Base-by-base conservation (phyloP, 2,797 vertebrate genomes). In the Menidia menidia region DNA sequence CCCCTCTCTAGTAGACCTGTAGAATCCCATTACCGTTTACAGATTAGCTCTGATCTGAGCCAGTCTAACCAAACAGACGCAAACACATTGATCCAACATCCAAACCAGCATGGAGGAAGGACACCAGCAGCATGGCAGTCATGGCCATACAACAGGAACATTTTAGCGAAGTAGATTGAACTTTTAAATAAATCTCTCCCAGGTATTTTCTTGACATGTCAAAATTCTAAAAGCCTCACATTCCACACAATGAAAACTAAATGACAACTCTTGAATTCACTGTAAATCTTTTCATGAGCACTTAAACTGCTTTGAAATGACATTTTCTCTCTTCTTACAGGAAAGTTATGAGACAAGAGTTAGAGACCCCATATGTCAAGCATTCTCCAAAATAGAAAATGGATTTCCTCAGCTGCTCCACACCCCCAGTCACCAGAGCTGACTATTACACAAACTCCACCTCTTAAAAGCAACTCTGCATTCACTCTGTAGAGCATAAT, bases 361-460 rank as follows among this genome's bases (percentile, higher is more conserved):
- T 76, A 73, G 35, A 80, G 75, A 81, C 67, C 62, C 81, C 83
- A 81, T 87, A 88, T 89, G 88, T 86, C 65, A 77, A 63, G 74
- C 41, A 85, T 89, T 77, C 71, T 82, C 71, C 52, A 72, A 83
- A 88, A 86, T 67, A 78, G 76, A 87, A 90, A 90, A 92, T 83
- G 85, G 89, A 83, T 47, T 55, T 78, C 61, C 51, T 85, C 89
- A 89, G 87, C 89, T 93, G 89, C 85, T 89, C 68, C 64, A 61
- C 66, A 42, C 81, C 64, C 55, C 73, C 67, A 80, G 31, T 54
- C 32, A 77, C 64, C 60, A 41, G 64, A 48, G 41, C 39, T 66
- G 64, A 76, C 35, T 31, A 33, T 60, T 41, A 42, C 55, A 62
- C 68, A 53, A 64, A 51, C 72, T 76, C 68, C 54, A 53, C 64